These are phyloP conservation scores for Aplidium turbinatum DNA, from an alignment of 23 tunicate genomes.

Conservation along the genomic window DNA sequence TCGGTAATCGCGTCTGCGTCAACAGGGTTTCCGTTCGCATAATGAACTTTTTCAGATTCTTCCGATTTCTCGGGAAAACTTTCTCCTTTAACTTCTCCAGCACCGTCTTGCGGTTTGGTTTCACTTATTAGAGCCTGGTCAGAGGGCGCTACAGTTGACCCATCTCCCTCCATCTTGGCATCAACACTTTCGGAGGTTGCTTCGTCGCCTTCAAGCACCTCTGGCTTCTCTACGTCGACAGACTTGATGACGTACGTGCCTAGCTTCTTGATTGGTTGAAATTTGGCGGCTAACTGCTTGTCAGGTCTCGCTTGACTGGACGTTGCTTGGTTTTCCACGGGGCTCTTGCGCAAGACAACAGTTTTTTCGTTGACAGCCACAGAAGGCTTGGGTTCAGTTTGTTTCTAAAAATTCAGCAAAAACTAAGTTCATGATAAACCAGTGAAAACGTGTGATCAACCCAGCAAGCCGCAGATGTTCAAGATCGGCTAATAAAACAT, in stretches of 20 bases:
- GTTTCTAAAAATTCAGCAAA: no score
- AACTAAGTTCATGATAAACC: no score
- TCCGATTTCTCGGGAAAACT: not conserved
- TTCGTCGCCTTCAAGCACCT: not conserved
- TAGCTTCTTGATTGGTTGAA: slow-evolving; percentile 1
- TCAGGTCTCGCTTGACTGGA: not conserved
- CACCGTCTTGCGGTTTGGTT: not conserved
- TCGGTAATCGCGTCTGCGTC: not conserved
- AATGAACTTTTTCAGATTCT: not conserved
- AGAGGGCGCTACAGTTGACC: not conserved
- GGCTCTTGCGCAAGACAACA: slow-evolving; percentile 16
- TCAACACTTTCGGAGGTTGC: not conserved
- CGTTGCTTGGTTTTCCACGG: slow-evolving; percentile 17
- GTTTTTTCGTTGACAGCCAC: slow-evolving; percentile 19
- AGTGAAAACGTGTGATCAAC: no score
- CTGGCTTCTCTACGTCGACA: not conserved
- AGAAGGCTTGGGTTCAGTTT: no score
- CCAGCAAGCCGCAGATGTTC: no score
- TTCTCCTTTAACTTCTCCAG: not conserved
- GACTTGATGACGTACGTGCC: slow-evolving; percentile 40
- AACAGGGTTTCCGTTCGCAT: not conserved
- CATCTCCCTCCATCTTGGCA: not conserved
- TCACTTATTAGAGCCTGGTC: no score
- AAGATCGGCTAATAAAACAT: no score
- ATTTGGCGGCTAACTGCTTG: slow-evolving; percentile 25